Percentiles rank a stretch among this genome's conserved stretches.
These are phyloP conservation scores for Sparidentex hasta DNA, from an alignment of 2,797 vertebrate species.

Conservation along the genomic window DNA sequence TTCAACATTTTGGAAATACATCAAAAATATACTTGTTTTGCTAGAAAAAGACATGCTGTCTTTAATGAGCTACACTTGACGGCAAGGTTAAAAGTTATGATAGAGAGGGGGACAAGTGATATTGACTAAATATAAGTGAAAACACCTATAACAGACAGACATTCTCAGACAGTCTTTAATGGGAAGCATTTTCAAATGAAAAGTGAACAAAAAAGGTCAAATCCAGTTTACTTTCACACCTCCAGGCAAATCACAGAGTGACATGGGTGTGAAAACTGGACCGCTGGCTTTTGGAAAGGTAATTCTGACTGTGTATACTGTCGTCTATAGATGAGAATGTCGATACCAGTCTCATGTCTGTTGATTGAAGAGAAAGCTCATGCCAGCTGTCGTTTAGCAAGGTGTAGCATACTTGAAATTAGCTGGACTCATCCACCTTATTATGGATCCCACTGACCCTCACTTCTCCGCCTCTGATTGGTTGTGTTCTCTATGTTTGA, in stretches of 20 bases:
- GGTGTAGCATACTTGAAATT: background rate
- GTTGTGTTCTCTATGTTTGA: no score
- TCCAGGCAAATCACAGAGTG: background rate
- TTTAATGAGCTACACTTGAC: background rate
- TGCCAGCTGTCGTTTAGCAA: background rate
- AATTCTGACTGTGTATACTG: background rate
- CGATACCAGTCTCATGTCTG: background rate
- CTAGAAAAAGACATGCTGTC: background rate
- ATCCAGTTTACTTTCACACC: conserved; percentile 17
- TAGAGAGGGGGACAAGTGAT: no score
- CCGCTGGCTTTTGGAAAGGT: conserved; percentile 6
- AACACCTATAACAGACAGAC: background rate
- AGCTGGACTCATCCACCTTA: no score
- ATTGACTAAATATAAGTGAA: background rate
- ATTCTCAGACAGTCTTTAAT: conserved; percentile 10
- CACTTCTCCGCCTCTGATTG: no score
- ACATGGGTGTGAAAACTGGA: background rate
- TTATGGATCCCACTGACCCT: no score
- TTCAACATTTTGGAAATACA: background rate
- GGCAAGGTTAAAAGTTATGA: background rate
- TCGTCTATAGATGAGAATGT: background rate
- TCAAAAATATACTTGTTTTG: background rate
- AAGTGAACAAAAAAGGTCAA: conserved; percentile 9
- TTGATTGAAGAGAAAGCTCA: background rate
- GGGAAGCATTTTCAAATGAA: background rate